Evolutionary conservation across 2,797 vertebrate species (phyloP), one percentile per base, ranked within the genome.

Genomic region (Eurystomus glaucurus): DNA sequence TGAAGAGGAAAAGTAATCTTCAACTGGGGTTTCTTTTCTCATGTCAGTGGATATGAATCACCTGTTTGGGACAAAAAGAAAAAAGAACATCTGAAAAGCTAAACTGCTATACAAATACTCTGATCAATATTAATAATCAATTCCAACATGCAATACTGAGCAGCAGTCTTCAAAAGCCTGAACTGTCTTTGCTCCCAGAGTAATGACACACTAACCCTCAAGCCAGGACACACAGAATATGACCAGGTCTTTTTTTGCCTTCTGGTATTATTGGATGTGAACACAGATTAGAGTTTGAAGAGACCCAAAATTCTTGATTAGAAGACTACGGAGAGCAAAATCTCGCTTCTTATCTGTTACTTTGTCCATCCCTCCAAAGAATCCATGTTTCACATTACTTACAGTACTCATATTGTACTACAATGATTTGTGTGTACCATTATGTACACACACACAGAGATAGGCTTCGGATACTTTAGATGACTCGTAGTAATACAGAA

Each of bases 1-100:
- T 90, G 82, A 95, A 92, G 96, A 92, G 74, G 84, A 81, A 97
- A 91, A 88, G 66, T 83, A 26, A 94, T 97, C 96, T 97, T 98
- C 96, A 96, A 37, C 48, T 85, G 81, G 58, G 65, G 68, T 74
- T 69, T 95, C 95, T 92, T 95, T 94, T 85, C 74, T 61, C 72
- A 64, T 17, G 17, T 90, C 75, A 82, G 65, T 86, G 76, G 91
- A 76, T 95, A 82, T 92, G 89, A 95, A 89, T 94, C 80, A 98
- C 97, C 98, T 98, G 97, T 98, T 97, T 35, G 52, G 68, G 95
- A 21, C 66, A 75, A 65, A 78, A 78, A 89, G 75, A 79, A 88
- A 77, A 93, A 71, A 69, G 10, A 95, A 94, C 48, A 90, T 95
- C 65, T 96, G 96, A 93, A 94, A 92, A 90, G 74, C 62, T 88